Percentiles rank a stretch among this genome's conserved stretches.
Conservation (phyloP, 2,113 vertebrate species). For the Otus sunia region DNA sequence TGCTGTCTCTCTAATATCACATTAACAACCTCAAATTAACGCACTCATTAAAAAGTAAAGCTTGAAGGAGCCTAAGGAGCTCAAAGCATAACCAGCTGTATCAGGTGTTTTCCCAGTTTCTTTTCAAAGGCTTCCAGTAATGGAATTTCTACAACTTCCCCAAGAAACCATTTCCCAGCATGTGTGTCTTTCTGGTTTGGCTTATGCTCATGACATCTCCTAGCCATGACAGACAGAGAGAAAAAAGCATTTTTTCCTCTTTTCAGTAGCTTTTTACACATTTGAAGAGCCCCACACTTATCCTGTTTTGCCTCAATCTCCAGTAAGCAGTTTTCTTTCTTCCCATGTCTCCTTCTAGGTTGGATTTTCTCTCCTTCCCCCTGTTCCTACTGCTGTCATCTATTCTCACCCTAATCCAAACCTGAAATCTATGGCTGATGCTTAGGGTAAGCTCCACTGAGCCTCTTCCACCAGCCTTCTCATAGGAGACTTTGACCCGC, state of each 20-base stretch:
- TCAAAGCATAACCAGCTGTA: background rate
- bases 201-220: background rate
- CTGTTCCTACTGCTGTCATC: background rate
- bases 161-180: background rate
- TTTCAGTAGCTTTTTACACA: background rate
- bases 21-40: background rate
- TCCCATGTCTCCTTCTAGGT: background rate
- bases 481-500: background rate
- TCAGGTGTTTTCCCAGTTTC: background rate
- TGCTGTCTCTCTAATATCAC: background rate
- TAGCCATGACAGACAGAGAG: background rate
- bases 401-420: background rate
- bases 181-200: background rate
- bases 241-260: background rate
- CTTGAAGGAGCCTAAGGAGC: background rate
- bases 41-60: background rate
- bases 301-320: background rate
- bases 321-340: background rate
- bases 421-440: background rate
- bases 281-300: background rate
- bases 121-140: background rate
- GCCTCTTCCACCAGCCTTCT: background rate
- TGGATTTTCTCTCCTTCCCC: background rate
- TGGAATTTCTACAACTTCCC: background rate
- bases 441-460: background rate